These are phyloP conservation scores for Rhabdophis nuchalis DNA, from an alignment of 2,797 vertebrate genomes.

Conservation along the genomic window DNA sequence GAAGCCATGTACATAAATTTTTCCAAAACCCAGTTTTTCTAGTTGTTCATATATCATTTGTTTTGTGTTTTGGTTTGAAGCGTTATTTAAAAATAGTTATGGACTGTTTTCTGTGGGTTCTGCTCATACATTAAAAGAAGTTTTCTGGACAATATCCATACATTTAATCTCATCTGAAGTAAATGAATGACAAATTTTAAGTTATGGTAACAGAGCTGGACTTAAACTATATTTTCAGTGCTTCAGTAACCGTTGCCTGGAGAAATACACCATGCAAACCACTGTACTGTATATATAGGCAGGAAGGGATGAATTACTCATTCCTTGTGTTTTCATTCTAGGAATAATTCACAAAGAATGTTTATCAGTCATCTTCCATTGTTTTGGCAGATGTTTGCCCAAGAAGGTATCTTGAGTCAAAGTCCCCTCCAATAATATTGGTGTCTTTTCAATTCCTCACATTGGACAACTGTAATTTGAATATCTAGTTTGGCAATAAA, in stretches of 20 bases:
- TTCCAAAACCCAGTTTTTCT: slow-evolving; percentile 43
- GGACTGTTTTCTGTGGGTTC: slow-evolving; percentile 50
- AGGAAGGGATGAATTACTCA: not conserved
- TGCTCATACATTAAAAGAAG: not conserved
- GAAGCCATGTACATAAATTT: slow-evolving; percentile 45
- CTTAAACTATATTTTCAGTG: slow-evolving; percentile 27
- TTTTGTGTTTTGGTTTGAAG: slow-evolving; percentile 33
- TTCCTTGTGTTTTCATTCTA: not conserved
- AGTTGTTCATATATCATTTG: slow-evolving; percentile 39
- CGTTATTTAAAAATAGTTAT: slow-evolving; percentile 52
- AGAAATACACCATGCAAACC: not conserved
- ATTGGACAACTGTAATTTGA: not conserved
- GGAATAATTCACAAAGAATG: not conserved
- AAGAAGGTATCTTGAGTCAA: not conserved
- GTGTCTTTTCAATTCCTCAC: not conserved
- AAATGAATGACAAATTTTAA: slow-evolving; percentile 56
- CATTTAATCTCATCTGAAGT: slow-evolving; percentile 37
- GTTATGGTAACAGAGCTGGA: slow-evolving; percentile 44
- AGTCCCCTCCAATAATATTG: not conserved
- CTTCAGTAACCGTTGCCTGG: slow-evolving; percentile 13
- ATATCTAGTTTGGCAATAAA: not conserved
- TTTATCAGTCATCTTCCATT: not conserved
- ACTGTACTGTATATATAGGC: not conserved
- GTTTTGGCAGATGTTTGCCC: not conserved
- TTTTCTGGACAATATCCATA: slow-evolving; percentile 40